These are phyloP conservation scores for Hassar affinis DNA, from an alignment of 2,113 vertebrate genomes.

Conservation along the genomic window DNA sequence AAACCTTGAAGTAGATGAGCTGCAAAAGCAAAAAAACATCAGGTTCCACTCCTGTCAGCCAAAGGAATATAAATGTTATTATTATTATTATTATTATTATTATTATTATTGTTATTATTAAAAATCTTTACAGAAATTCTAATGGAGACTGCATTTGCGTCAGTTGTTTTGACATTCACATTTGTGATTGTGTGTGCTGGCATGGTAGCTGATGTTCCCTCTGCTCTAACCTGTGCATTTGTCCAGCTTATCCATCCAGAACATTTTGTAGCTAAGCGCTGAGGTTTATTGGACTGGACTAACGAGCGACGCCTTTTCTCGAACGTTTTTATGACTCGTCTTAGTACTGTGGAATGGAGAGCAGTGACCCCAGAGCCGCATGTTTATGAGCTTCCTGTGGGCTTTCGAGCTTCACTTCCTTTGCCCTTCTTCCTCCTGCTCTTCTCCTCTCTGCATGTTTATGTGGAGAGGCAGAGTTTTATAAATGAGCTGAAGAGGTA, in stretches of 20 bases:
- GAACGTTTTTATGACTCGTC: constrained; percentile 71
- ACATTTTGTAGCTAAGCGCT: constrained; percentile 70
- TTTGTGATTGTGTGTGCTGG: neutral
- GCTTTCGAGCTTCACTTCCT: constrained; percentile 66
- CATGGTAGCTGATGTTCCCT: neutral
- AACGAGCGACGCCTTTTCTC: constrained; percentile 73
- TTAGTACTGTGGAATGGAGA: constrained; percentile 72
- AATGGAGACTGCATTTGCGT: neutral
- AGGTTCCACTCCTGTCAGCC: too few species aligned
- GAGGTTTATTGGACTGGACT: constrained; percentile 72
- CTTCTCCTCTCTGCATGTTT: constrained; percentile 59
- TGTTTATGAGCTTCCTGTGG: constrained; percentile 72
- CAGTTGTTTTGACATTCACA: neutral
- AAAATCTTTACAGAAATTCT: neutral
- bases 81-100: neutral
- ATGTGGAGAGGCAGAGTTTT: constrained; percentile 5
- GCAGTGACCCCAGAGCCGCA: constrained; percentile 68
- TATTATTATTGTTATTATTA: neutral
- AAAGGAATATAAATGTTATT: neutral
- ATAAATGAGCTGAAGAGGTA: constrained; percentile 42
- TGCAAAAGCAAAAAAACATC: too few species aligned
- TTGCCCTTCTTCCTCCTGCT: constrained; percentile 47
- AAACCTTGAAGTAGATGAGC: too few species aligned
- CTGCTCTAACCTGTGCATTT: neutral
- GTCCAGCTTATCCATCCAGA: constrained; percentile 61